Conservation (phyloP, 64 coral and sea anemone genomes). For the Orbicella faveolata region DNA sequence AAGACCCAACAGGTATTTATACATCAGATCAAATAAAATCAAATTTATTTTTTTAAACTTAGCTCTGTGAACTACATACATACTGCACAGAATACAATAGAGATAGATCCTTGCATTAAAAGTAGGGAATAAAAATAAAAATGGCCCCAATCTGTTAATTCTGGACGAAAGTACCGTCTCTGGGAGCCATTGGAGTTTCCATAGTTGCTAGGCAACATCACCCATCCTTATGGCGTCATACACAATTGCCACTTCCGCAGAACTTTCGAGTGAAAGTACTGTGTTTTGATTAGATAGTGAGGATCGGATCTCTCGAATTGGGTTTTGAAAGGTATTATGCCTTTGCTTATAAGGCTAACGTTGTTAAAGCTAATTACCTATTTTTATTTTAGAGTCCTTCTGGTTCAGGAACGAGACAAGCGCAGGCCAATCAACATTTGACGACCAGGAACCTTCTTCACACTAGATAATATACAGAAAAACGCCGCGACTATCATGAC, state of each 20-base stretch:
- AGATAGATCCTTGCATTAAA: no score
- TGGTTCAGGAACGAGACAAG: not conserved
- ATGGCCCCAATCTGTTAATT: not conserved
- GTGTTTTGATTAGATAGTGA: no score
- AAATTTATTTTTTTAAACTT: not conserved
- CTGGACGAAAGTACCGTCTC: no score
- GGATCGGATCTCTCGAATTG: no score
- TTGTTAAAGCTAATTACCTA: not conserved
- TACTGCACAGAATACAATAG: no score
- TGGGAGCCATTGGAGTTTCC: not conserved
- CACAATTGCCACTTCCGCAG: no score
- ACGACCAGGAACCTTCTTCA: constrained; percentile 13
- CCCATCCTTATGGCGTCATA: no score
- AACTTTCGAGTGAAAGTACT: no score
- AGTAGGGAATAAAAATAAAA: no score
- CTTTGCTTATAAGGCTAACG: no score
- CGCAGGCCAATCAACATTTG: not conserved
- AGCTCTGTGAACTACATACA: not conserved
- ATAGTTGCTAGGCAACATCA: not conserved
- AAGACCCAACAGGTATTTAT: not conserved
- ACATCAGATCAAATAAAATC: not conserved
- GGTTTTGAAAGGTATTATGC: no score
- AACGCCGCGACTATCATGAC: not conserved
- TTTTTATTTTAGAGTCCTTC: not conserved
- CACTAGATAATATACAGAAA: constrained; percentile 8